Base-by-base conservation (phyloP, 2,113 vertebrate genomes). In the Triplophysa rosa region DNA sequence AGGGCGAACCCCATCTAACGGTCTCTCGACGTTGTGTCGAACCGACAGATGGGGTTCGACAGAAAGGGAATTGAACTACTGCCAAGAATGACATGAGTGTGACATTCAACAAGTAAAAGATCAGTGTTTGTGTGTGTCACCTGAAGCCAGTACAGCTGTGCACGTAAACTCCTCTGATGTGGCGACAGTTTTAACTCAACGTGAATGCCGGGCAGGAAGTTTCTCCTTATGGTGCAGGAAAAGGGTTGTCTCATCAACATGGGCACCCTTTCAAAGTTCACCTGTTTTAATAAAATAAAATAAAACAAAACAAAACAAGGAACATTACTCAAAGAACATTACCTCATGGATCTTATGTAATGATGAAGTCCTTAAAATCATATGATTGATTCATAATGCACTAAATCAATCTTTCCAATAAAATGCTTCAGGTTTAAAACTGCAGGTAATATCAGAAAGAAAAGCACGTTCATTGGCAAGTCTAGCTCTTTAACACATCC, bases 121-220 rank as follows among this genome's bases (percentile, higher is more conserved):
- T 68, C 14, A 69, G n/a, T 12, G 4, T 14, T 21, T 62, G 16
- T 58, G 40, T 26, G 33, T 1, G 0, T 73, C 90, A 99, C 98
- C 96, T 99, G 98, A 29, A 99, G 89, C 97, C 97, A 98, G 84
- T 96, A 94, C 29, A 99, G 68, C 47, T 95, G 95, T 4, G 98
- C 97, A 64, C 98, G 89, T 80, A 99, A 87, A 86, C 97, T 95
- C 77, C 95, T 94, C 59, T 99, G 98, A 84, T 99, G 97, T 79
- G 84, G 90, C 0, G 97, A 98, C 80, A 97, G 96, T 29, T 98
- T 99, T 84, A 96, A 95, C 86, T 98, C 97, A 81, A 98, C 86
- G 23, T 95, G 92, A 86, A 99, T 97, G 71, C 96, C 98, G 5
- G 98, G 94, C 77, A 98, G 89, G 84, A 97, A 99, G 89, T 94